These are phyloP conservation scores for Hymenochirus boettgeri DNA, from an alignment of 2,113 vertebrate genomes.

Conservation along the genomic window DNA sequence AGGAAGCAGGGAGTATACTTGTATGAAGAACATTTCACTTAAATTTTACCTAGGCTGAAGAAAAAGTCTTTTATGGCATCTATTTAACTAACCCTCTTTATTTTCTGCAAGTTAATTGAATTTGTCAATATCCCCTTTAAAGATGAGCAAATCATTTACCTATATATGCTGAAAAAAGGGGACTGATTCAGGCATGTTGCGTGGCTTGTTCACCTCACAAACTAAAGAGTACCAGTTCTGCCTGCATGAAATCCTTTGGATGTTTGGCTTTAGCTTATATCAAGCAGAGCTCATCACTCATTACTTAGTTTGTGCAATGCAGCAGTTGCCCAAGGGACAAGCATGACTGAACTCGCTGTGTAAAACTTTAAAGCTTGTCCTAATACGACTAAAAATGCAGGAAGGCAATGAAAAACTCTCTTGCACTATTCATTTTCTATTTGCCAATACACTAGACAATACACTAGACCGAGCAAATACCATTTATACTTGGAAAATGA, in stretches of 20 bases:
- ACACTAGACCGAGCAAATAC: too few species aligned
- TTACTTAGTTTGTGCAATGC: slow-evolving; percentile 26
- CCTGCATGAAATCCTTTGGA: slow-evolving; percentile 12
- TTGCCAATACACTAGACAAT: too few species aligned
- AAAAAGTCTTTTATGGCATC: too few species aligned
- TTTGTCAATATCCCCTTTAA: too few species aligned
- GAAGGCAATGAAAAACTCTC: slow-evolving; percentile 3
- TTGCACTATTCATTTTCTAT: too few species aligned
- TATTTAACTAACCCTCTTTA: too few species aligned
- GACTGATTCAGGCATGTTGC: slow-evolving; percentile 22
- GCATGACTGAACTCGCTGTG: slow-evolving; percentile 42
- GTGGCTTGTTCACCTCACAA: slow-evolving; percentile 10
- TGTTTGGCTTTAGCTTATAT: slow-evolving; percentile 12
- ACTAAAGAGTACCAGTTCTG: slow-evolving; percentile 16
- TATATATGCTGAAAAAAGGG: slow-evolving; percentile 6
- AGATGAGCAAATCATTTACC: too few species aligned
- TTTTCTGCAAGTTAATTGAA: too few species aligned
- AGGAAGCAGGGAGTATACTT: too few species aligned
- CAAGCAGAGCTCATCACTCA: slow-evolving; percentile 18
- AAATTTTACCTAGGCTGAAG: too few species aligned
- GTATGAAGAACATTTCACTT: too few species aligned
- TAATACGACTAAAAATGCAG: slow-evolving; percentile 20
- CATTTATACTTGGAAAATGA: too few species aligned
- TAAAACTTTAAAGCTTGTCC: not conserved
- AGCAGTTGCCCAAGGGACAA: slow-evolving; percentile 41